Conservation (phyloP, 64 coral and sea anemone species). For the Dendronephthya gigantea region DNA sequence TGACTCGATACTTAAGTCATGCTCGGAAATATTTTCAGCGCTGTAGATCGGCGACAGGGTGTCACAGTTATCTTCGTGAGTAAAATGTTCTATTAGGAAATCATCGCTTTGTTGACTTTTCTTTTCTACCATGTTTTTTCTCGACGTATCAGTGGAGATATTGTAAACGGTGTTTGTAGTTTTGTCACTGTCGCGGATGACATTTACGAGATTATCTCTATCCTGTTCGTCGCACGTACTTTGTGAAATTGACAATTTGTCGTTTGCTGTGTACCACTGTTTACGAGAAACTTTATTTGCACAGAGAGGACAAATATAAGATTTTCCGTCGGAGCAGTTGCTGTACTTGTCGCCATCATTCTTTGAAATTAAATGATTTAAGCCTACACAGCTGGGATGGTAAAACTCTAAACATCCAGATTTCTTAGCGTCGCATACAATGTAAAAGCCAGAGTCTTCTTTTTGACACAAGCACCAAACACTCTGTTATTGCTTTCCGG, state of each 20-base stretch:
- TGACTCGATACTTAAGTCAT: too few species aligned
- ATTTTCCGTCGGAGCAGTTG: not conserved
- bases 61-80: too few species aligned
- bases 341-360: not conserved
- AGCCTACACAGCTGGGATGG: not conserved
- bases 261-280: not conserved
- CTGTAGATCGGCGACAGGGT: too few species aligned
- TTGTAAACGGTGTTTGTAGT: too few species aligned
- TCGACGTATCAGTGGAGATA: too few species aligned
- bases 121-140: too few species aligned
- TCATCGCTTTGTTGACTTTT: too few species aligned
- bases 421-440: not conserved
- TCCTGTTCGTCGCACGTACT: not conserved
- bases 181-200: too few species aligned
- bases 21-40: too few species aligned
- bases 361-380: not conserved
- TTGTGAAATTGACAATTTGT: not conserved
- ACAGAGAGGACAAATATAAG: slow-evolving; percentile 6
- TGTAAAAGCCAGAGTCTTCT: not conserved
- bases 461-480: not conserved
- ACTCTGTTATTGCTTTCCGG: not conserved
- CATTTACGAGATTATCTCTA: too few species aligned
- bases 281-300: not conserved
- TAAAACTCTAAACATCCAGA: not conserved
- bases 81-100: too few species aligned